Conservation (phyloP, 1,140 invertebrate genomes). For the Saccostrea echinata region DNA sequence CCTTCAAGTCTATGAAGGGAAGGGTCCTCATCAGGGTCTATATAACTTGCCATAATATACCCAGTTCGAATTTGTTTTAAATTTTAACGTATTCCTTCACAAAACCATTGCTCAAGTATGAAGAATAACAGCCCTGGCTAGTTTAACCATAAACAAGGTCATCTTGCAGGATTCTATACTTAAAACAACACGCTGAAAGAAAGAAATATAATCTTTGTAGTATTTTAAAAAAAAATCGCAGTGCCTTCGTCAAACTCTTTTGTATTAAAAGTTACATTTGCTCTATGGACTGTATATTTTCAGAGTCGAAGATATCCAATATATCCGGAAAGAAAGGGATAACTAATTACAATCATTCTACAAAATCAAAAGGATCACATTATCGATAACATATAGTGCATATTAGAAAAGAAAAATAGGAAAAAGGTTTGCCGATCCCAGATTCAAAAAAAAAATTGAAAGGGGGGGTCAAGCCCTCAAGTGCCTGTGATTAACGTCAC, state of each 20-base stretch:
- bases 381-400: too few species aligned
- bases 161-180: too few species aligned
- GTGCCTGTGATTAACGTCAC: too few species aligned
- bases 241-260: background rate
- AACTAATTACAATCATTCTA: too few species aligned
- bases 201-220: too few species aligned
- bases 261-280: constrained; percentile 2
- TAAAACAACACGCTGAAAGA: too few species aligned
- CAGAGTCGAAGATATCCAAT: background rate
- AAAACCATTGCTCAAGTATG: background rate
- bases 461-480: too few species aligned
- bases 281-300: background rate
- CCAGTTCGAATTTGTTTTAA: background rate
- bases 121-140: background rate
- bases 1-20: constrained; percentile 90
- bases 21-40: constrained; percentile 69
- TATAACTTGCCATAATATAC: constrained; percentile 31
- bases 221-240: background rate
- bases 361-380: too few species aligned
- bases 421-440: too few species aligned
- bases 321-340: too few species aligned
- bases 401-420: too few species aligned
- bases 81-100: background rate
- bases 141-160: background rate
- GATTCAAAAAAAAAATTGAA: too few species aligned